Conservation (phyloP, 1,140 invertebrate species). For the Drosophila ohnishii region DNA sequence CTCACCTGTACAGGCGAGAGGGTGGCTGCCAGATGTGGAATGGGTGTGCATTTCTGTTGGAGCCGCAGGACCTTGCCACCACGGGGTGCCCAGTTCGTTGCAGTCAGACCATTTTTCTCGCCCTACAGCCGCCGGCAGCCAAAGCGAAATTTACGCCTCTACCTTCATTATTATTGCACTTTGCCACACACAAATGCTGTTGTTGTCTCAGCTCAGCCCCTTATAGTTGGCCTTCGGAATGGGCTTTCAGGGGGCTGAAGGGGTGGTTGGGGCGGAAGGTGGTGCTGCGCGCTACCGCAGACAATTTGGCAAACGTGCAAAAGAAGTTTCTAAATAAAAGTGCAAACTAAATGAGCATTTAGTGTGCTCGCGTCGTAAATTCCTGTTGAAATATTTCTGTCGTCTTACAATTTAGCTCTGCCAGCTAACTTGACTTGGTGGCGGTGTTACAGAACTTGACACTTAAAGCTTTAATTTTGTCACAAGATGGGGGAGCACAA, state of each 20-base stretch:
- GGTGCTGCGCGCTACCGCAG: slow-evolving; percentile 57
- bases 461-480: slow-evolving; percentile 21
- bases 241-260: background rate
- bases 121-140: slow-evolving; percentile 43
- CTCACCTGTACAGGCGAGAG: slow-evolving; percentile 58
- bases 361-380: slow-evolving; percentile 77
- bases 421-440: slow-evolving; percentile 31
- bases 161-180: slow-evolving; percentile 81
- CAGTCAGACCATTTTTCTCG: slow-evolving; percentile 57
- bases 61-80: slow-evolving; percentile 38
- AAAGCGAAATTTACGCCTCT: slow-evolving; percentile 79
- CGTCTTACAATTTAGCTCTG: slow-evolving; percentile 76
- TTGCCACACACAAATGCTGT: slow-evolving; percentile 43
- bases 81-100: slow-evolving; percentile 46
- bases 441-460: background rate
- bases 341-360: slow-evolving; percentile 82
- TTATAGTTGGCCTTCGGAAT: slow-evolving; percentile 11
- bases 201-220: slow-evolving; percentile 25
- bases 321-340: slow-evolving; percentile 81
- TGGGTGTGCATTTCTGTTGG: slow-evolving; percentile 6
- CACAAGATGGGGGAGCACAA: background rate
- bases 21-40: slow-evolving; percentile 3
- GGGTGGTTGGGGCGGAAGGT: background rate
- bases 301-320: slow-evolving; percentile 82
- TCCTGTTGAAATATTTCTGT: slow-evolving; percentile 80